A percentile compares a stretch with the other conserved stretches of the same genome.
phyloP scores from a whole-genome alignment of 2,888 invertebrate genomes.

The Gortyna flavago region DNA sequence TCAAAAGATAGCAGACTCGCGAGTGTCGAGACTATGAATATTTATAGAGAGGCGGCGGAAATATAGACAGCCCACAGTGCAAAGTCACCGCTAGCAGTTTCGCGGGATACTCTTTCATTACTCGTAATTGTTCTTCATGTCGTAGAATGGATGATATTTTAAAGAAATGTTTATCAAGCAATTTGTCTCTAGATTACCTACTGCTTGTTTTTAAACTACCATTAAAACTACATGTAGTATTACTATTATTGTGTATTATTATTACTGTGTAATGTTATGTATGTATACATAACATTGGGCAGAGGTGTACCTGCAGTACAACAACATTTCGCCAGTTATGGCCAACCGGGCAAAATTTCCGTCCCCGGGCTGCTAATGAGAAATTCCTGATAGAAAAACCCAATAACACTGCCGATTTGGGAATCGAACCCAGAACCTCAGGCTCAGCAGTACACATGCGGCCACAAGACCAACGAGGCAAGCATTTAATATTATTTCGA shows the following conservation, averaged over 20 bases:
- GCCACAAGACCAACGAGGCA: not conserved
- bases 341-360: not conserved
- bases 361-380: not conserved
- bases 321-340: not conserved
- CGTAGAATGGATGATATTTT: not conserved
- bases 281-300: too few relatives aligned
- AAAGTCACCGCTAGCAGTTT: constrained; percentile 38
- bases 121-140: constrained; percentile 21
- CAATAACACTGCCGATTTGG: not conserved
- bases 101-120: not conserved
- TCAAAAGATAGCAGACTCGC: constrained; percentile 62
- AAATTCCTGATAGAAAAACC: not conserved
- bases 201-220: not conserved
- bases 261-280: too few relatives aligned
- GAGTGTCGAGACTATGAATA: constrained; percentile 70
- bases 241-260: too few relatives aligned
- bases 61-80: constrained; percentile 39
- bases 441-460: too few relatives aligned
- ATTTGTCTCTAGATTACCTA: not conserved
- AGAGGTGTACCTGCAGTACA: not conserved
- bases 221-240: not conserved
- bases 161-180: not conserved
- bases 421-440: not conserved
- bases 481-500: not conserved
- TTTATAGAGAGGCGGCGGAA: constrained; percentile 68